phyloP scores from a whole-genome alignment of 2,888 invertebrate species.

The Napeogenes inachia region DNA sequence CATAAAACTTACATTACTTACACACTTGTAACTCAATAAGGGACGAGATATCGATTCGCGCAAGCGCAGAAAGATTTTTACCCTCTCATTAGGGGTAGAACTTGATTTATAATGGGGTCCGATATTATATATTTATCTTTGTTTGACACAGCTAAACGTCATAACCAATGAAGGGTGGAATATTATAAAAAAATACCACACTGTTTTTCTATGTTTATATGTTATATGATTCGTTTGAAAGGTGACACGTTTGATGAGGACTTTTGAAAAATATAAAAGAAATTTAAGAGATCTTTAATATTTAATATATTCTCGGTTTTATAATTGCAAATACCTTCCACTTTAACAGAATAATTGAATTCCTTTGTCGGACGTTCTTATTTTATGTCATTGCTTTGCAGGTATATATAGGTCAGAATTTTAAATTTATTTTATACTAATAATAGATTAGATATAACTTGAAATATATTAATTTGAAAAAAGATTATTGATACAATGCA shows the following conservation, averaged over 20 bases:
- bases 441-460: too few relatives aligned
- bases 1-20: neutral
- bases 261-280: neutral
- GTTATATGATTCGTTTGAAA: neutral
- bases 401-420: neutral
- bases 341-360: neutral
- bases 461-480: too few relatives aligned
- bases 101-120: conserved; percentile 33
- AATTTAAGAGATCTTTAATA: neutral
- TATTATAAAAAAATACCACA: conserved; percentile 6
- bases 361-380: neutral
- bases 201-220: neutral
- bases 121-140: conserved; percentile 33
- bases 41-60: conserved; percentile 66
- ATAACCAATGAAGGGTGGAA: conserved; percentile 15
- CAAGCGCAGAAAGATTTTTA: conserved; percentile 57
- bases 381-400: neutral
- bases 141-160: conserved; percentile 26
- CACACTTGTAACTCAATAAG: conserved; percentile 32
- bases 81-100: conserved; percentile 40
- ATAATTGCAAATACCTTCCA: conserved; percentile 1
- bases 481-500: too few relatives aligned
- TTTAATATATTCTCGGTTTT: neutral
- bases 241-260: neutral
- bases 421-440: too few relatives aligned